A percentile compares a stretch with the other conserved stretches of the same genome.
Evolutionary conservation across 2,113 vertebrate species (phyloP).

Genomic region (Gadus chalcogrammus): DNA sequence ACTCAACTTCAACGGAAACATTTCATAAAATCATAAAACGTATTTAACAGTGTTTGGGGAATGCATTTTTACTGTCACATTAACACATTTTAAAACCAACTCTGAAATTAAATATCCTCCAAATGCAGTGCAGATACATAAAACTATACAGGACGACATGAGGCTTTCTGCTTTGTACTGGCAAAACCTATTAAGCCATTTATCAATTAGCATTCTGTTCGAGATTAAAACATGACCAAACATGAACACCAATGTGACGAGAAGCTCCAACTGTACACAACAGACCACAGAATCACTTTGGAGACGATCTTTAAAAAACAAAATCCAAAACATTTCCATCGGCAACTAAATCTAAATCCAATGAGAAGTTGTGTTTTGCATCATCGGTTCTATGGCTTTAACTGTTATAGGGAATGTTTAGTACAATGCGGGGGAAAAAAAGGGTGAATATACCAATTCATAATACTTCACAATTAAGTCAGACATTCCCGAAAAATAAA

Average conservation of each 20-base stretch:
- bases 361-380: no score
- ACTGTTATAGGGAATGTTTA: slow-evolving; percentile 5
- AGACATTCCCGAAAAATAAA: background rate
- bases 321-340: no score
- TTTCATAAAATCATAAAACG: no score
- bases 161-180: slow-evolving; percentile 1
- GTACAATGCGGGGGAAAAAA: slow-evolving; percentile 5
- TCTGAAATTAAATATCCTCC: background rate
- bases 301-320: no score
- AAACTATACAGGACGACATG: background rate
- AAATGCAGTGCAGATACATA: slow-evolving; percentile 2
- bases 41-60: background rate
- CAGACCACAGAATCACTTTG: background rate
- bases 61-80: background rate
- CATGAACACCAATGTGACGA: background rate
- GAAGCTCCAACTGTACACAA: background rate
- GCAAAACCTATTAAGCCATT: slow-evolving; percentile 2
- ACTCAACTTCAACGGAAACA: no score
- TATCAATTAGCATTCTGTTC: background rate
- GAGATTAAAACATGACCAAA: background rate
- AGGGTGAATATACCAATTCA: background rate
- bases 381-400: slow-evolving; percentile 1
- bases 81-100: background rate
- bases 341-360: no score
- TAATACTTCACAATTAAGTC: slow-evolving; percentile 4